Evolutionary conservation across 2,113 vertebrate genomes (phyloP), one percentile per base, ranked within the genome.

Genomic region (Neofelis nebulosa): DNA sequence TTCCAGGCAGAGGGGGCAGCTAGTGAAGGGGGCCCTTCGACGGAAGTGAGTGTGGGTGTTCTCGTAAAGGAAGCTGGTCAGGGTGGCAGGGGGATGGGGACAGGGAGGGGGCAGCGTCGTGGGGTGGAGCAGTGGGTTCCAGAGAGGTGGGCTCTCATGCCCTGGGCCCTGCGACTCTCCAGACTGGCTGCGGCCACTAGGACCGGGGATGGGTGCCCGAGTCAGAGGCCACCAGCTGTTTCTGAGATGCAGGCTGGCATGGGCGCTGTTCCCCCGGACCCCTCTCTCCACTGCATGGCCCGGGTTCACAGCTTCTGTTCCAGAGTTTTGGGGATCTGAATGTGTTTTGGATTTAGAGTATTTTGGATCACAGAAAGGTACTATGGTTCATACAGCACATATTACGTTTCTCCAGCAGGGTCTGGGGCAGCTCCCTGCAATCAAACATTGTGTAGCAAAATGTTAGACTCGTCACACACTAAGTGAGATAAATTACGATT

Each of bases 401-500:
- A 11, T 15, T 48, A n/a, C 38, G 52, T 83, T 89, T 91, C 66
- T 89, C 79, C 41, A 41, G 73, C 5, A 2, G 83, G 90, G 36
- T 57, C 68, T 76, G 61, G 85, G 52, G 48, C 69, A 73, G 50
- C 63, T 82, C 73, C 69, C 25, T 78, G 55, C 57, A 36, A 74
- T 91, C 87, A 97, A 19, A 57, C 29, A 27, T 4, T 71, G 61
- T 52, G 79, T 16, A 80, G 76, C 50, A 71, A 52, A 92, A n/a
- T 41, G 50, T 57, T 76, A 57, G 94, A 69, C 80, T 63, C 0
- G 83, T 45, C 87, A 33, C 74, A 33, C 74, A 27, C 63, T 73
- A 57, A 95, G 91, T 94, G 94, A 97, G 96, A 83, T 41, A 48
- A 94, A 89, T 95, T 68, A 81, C 90, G 94, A 76, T 90, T 96